Conservation (phyloP, 2,888 invertebrate genomes). For the Tipula confusa region DNA sequence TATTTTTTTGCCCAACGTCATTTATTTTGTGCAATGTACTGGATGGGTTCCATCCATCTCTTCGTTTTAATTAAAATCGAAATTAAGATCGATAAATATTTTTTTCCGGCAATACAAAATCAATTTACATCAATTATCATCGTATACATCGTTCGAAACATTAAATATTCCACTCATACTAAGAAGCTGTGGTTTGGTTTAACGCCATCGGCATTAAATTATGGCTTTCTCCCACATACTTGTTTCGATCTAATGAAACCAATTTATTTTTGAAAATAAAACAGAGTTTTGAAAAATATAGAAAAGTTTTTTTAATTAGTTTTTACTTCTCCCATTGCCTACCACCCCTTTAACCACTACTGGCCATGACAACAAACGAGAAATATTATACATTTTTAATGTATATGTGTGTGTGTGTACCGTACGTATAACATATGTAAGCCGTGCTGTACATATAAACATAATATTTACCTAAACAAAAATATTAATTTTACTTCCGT, state of each 20-base stretch:
- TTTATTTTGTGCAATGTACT: too few relatives aligned
- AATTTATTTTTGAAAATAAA: background rate
- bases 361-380: background rate
- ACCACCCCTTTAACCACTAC: background rate
- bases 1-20: too few relatives aligned
- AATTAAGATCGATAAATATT: too few relatives aligned
- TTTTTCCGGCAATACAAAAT: too few relatives aligned
- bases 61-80: too few relatives aligned
- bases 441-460: background rate
- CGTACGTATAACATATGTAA: background rate
- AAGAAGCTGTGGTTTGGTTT: background rate
- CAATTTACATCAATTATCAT: too few relatives aligned
- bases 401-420: background rate
- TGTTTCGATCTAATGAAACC: background rate
- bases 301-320: conserved; percentile 8
- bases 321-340: background rate
- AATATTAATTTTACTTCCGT: conserved; percentile 5
- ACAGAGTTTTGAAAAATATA: background rate
- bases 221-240: background rate
- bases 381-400: background rate
- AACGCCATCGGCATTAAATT: background rate
- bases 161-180: background rate
- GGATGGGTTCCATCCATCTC: too few relatives aligned
- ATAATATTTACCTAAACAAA: background rate
- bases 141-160: background rate